Conservation (phyloP, 2,797 vertebrate species). For the Lithobates pipiens region DNA sequence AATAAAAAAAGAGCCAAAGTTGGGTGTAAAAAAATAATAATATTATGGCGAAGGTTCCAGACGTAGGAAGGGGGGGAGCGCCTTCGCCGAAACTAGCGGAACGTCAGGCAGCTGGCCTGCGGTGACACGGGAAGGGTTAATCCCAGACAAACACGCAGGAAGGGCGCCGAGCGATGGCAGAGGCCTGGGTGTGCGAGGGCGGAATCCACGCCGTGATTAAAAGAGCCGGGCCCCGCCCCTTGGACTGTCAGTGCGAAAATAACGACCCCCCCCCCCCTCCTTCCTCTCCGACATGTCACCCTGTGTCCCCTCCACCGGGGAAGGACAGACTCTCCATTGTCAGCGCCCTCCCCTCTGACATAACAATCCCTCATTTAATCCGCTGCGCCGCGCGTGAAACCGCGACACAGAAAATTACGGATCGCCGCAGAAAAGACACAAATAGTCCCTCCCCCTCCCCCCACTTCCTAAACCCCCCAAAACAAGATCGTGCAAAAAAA, state of each 20-base stretch:
- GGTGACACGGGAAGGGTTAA: neutral
- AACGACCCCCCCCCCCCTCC: neutral
- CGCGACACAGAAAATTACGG: neutral
- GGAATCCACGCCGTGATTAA: conserved; percentile 21
- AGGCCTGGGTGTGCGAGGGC: conserved; percentile 45
- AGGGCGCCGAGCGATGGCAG: neutral
- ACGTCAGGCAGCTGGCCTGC: no score
- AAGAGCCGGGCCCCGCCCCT: neutral
- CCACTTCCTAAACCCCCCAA: neutral
- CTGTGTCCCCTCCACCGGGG: neutral
- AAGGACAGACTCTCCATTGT: conserved; percentile 39
- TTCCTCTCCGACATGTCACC: conserved; percentile 8
- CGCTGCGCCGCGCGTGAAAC: conserved; percentile 13
- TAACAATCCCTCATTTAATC: conserved; percentile 33
- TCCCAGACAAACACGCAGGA: conserved; percentile 8
- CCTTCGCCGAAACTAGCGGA: no score
- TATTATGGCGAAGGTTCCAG: no score
- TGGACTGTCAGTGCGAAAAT: neutral
- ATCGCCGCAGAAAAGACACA: neutral
- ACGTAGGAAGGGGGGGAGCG: no score
- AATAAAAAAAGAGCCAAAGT: no score
- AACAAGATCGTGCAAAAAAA: no score
- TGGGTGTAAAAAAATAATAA: no score
- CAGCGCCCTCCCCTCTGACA: conserved; percentile 25
- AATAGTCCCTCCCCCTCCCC: neutral